Base-by-base conservation (phyloP, 2,113 vertebrate genomes). In the Pseudopodoces humilis region DNA sequence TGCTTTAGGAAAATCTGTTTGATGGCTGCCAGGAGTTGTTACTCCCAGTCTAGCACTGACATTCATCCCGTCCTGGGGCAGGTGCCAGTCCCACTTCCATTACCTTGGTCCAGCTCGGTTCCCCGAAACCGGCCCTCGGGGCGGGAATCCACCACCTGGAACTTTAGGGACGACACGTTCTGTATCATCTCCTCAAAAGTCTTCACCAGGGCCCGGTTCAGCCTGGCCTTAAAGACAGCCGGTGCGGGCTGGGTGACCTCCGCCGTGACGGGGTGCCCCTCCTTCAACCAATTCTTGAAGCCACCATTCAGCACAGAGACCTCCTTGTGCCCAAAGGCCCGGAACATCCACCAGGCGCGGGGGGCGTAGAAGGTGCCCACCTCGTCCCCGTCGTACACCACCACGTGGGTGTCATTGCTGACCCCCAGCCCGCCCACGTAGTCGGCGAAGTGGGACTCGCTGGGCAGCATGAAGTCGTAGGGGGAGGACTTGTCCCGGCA, bases 291-390 rank as follows among this genome's bases (percentile, higher is more conserved):
- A 78, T 98, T 98, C 96, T 97, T 98, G 92, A 99, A 97, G 28
- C 99, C 99, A 0, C 99, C 99, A 30, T 99, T 98, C 96, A 99
- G 98, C 59, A 99, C 98, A 0, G 99, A 99, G 35, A 99, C 99
- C 1, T 94, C 93, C 13, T 88, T 91, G 97, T 99, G 99, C 17
- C 99, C 99, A 4, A 99, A 99, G 41, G 97, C 97, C 13, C 98
- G 98, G 94, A 99, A 99, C 99, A 99, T 99, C 99, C 99, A 99
- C 99, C 99, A 99, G 23, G 99, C 98, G 0, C 99, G 98, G 5
- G 99, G 99, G 1, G 99, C 98, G 1, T 98, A 98, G 97, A 97
- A 99, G 53, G 97, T 97, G 33, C 99, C 99, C 86, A 99, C 89
- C 68, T 98, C 30, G 70, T 99, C 99, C 39, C 98, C 98, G 23